Conservation (phyloP, 2,113 vertebrate genomes). For the Telmatochromis brichardi region DNA sequence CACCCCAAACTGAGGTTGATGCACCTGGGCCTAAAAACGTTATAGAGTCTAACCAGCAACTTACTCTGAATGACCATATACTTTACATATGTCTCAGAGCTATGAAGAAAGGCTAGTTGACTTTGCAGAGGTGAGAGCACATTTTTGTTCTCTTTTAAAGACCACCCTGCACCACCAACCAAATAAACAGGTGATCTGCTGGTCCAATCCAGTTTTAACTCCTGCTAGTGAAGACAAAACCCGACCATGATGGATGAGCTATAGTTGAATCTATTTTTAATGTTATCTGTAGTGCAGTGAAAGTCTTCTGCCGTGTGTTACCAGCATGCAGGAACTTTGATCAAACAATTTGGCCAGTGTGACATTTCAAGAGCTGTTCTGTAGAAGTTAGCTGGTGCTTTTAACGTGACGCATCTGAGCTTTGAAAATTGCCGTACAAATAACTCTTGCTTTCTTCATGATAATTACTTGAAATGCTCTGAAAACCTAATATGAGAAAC, state of each 20-base stretch:
- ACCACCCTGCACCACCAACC: not conserved
- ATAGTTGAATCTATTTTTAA: not conserved
- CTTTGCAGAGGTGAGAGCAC: not conserved
- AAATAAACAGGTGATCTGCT: not conserved
- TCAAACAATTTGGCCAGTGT: not conserved
- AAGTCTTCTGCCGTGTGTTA: not conserved
- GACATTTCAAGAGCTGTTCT: not conserved
- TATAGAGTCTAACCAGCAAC: not conserved
- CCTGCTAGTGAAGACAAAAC: not conserved
- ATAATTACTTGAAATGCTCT: not conserved
- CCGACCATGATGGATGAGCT: not conserved
- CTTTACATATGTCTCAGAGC: not conserved
- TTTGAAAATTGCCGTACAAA: not conserved
- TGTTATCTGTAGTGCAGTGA: not conserved
- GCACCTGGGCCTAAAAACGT: not conserved
- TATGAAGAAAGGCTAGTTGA: not conserved
- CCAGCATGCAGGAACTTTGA: not conserved
- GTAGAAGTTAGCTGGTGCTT: not conserved
- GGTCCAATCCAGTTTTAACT: not conserved
- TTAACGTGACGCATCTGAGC: not conserved
- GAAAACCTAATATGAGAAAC: not conserved
- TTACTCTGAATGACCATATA: not conserved
- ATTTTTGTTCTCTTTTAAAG: not conserved
- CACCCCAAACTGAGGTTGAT: not conserved
- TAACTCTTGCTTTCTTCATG: not conserved